These are phyloP conservation scores for Hestina assimilis DNA, from an alignment of 1,140 invertebrate species.

Conservation along the genomic window DNA sequence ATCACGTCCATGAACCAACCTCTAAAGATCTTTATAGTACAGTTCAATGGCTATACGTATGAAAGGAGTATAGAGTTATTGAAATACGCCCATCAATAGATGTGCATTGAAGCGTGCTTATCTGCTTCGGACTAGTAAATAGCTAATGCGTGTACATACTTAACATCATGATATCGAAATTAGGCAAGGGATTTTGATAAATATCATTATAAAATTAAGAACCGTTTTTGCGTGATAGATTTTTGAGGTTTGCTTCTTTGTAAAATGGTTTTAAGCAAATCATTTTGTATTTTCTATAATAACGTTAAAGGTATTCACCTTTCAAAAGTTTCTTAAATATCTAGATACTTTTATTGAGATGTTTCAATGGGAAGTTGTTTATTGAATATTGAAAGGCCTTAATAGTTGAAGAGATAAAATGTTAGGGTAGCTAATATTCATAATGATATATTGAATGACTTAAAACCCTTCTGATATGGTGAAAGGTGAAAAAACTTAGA, in stretches of 20 bases:
- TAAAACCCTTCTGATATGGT: too few species aligned
- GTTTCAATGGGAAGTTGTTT: background rate
- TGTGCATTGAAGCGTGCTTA: constrained; percentile 33
- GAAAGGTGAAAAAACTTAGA: too few species aligned
- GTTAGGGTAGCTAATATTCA: too few species aligned
- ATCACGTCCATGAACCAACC: background rate
- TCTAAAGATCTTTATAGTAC: background rate
- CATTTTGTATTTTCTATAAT: background rate
- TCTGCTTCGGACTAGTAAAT: constrained; percentile 15
- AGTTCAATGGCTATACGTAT: background rate
- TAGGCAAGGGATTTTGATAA: background rate
- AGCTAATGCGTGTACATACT: constrained; percentile 1
- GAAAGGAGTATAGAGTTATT: constrained; percentile 3
- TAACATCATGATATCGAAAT: background rate
- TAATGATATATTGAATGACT: too few species aligned
- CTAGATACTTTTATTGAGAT: background rate
- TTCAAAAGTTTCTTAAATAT: background rate
- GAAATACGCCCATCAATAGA: constrained; percentile 17
- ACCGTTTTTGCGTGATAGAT: background rate
- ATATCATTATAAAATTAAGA: background rate
- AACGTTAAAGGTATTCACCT: background rate
- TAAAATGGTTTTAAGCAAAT: constrained; percentile 1
- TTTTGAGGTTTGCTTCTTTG: background rate
- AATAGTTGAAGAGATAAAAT: too few species aligned
- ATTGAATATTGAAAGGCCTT: too few species aligned